Conservation (phyloP, 2,888 invertebrate genomes). For the Callimorpha dominula region DNA sequence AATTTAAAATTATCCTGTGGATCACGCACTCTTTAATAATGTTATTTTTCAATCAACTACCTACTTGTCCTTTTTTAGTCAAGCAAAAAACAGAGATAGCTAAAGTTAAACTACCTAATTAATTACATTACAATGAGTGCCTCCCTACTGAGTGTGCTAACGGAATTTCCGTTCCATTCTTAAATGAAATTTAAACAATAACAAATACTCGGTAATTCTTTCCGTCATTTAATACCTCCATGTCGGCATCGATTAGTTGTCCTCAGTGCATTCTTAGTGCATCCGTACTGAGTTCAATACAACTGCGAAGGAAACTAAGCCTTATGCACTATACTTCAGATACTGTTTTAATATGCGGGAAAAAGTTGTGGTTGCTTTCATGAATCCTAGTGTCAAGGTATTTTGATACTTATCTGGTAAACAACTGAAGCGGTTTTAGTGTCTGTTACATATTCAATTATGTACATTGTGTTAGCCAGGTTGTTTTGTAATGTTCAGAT, state of each 20-base stretch:
- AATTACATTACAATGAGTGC: neutral
- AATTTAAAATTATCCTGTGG: neutral
- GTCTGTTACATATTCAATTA: constrained; percentile 33
- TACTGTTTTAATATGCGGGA: constrained; percentile 20
- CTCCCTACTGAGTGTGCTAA: neutral
- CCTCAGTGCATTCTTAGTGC: constrained; percentile 68
- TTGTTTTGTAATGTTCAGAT: constrained; percentile 40
- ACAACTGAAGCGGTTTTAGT: constrained; percentile 28
- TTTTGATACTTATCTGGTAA: constrained; percentile 33
- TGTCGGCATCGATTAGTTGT: constrained; percentile 27
- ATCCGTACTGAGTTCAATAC: constrained; percentile 54
- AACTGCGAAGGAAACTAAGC: constrained; percentile 22
- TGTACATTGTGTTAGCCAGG: constrained; percentile 28
- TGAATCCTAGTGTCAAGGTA: constrained; percentile 34
- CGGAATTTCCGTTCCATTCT: neutral
- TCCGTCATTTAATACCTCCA: constrained; percentile 38
- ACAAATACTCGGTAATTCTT: constrained; percentile 13
- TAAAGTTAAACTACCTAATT: constrained; percentile 2
- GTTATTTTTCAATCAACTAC: no score
- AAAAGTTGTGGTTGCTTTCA: constrained; percentile 25
- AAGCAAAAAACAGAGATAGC: neutral
- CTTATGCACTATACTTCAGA: neutral
- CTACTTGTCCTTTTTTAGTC: neutral
- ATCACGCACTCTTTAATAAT: neutral
- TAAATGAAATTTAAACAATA: neutral